Percentiles rank a stretch among this genome's conserved stretches.
phyloP scores from a whole-genome alignment of 2,888 invertebrate genomes.

The Aporophyla lueneburgensis region DNA sequence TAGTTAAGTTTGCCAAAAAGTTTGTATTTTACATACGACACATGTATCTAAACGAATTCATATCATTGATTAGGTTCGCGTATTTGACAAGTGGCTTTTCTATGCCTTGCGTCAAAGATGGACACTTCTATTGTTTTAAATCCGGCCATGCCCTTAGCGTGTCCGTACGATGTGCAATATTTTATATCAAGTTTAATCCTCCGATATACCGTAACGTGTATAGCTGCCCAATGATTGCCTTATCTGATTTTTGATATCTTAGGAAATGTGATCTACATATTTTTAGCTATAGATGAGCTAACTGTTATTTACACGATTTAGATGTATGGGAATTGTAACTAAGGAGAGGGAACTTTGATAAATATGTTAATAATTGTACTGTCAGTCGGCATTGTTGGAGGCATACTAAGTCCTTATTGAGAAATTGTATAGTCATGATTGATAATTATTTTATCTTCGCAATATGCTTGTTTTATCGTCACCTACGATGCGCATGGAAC shows the following conservation, averaged over 20 bases:
- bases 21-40: neutral
- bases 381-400: slow-evolving; percentile 21
- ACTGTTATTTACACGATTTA: slow-evolving; percentile 38
- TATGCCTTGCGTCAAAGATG: neutral
- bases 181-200: slow-evolving; percentile 42
- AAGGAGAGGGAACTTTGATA: slow-evolving; percentile 16
- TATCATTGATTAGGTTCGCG: too few relatives aligned
- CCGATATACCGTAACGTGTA: slow-evolving; percentile 47
- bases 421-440: slow-evolving; percentile 16
- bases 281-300: slow-evolving; percentile 52
- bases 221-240: slow-evolving; percentile 41
- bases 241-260: slow-evolving; percentile 47
- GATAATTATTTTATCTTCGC: neutral
- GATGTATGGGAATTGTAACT: slow-evolving; percentile 57
- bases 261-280: slow-evolving; percentile 66
- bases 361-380: slow-evolving; percentile 19
- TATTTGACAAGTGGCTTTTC: neutral
- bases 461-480: slow-evolving; percentile 11
- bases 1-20: neutral
- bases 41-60: neutral
- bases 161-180: slow-evolving; percentile 50
- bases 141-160: slow-evolving; percentile 25
- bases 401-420: neutral
- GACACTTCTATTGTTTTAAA: slow-evolving; percentile 33
- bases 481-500: neutral